phyloP scores from a whole-genome alignment of 2,797 vertebrate genomes.

The Coregonus sp. region DNA sequence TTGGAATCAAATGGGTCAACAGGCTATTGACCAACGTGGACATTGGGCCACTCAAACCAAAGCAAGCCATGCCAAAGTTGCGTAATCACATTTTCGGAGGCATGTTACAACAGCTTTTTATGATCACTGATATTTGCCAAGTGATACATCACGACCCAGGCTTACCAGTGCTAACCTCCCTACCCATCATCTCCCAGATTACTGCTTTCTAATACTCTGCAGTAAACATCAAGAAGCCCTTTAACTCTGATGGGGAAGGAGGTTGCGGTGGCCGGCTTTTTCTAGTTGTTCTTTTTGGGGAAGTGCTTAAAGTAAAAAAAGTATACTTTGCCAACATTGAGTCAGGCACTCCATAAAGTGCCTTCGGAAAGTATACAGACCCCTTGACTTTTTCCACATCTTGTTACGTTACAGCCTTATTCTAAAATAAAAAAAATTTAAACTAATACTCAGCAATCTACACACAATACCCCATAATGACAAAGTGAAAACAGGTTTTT shows the following conservation, averaged over 20 bases:
- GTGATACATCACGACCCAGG: constrained; percentile 16
- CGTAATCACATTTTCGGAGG: background rate
- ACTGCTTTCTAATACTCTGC: background rate
- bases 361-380: too few species aligned
- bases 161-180: constrained; percentile 16
- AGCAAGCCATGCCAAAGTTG: background rate
- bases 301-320: background rate
- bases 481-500: too few species aligned
- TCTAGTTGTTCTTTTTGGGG: background rate
- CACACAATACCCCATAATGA: too few species aligned
- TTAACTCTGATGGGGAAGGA: background rate
- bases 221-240: background rate
- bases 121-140: constrained; percentile 23
- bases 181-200: constrained; percentile 16
- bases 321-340: too few species aligned
- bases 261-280: too few species aligned
- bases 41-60: background rate
- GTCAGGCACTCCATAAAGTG: too few species aligned
- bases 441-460: too few species aligned
- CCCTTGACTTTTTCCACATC: too few species aligned
- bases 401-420: too few species aligned
- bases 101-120: constrained; percentile 16
- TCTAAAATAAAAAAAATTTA: too few species aligned
- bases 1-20: background rate
- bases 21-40: constrained; percentile 6